Percentiles rank a stretch among this genome's conserved stretches.
These are phyloP conservation scores for Teleopsis dalmanni DNA, from an alignment of 1,140 invertebrate genomes.

Conservation along the genomic window DNA sequence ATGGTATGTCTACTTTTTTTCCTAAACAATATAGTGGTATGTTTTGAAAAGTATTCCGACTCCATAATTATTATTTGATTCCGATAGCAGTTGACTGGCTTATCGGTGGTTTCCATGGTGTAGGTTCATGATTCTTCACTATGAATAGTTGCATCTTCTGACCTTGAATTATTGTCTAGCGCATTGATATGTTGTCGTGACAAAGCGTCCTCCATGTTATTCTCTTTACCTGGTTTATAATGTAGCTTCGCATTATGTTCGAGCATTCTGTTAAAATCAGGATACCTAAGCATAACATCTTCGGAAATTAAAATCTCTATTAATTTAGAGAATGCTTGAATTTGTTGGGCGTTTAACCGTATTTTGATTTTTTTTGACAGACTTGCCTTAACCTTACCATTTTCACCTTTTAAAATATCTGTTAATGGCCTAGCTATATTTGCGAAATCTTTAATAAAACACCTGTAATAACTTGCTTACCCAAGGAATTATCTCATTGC, in stretches of 20 bases:
- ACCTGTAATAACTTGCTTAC: too few relatives aligned
- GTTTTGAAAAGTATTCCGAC: slow-evolving; percentile 6
- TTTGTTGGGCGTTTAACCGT: too few relatives aligned
- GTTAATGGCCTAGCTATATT: too few relatives aligned
- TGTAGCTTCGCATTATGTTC: slow-evolving; percentile 36
- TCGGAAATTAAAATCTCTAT: too few relatives aligned
- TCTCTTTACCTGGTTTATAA: slow-evolving; percentile 40
- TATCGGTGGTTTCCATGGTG: slow-evolving; percentile 9
- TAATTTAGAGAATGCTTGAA: too few relatives aligned
- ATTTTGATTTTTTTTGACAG: too few relatives aligned
- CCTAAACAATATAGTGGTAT: slow-evolving; percentile 2
- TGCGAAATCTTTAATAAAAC: too few relatives aligned
- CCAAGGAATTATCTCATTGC: too few relatives aligned
- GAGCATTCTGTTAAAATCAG: too few relatives aligned
- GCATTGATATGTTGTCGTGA: slow-evolving; percentile 11
- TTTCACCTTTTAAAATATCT: too few relatives aligned
- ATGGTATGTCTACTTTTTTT: background rate
- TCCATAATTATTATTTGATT: slow-evolving; percentile 11
- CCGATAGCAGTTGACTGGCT: slow-evolving; percentile 12
- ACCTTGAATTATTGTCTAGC: slow-evolving; percentile 4
- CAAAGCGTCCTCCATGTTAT: slow-evolving; percentile 28
- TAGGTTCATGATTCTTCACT: background rate
- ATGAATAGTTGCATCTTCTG: slow-evolving; percentile 7
- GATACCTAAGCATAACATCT: too few relatives aligned
- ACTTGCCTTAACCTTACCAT: too few relatives aligned